Evolutionary conservation across 1,140 invertebrate species (phyloP), one percentile per base, ranked within the genome.

Genomic region (Drosophila asahinai): DNA sequence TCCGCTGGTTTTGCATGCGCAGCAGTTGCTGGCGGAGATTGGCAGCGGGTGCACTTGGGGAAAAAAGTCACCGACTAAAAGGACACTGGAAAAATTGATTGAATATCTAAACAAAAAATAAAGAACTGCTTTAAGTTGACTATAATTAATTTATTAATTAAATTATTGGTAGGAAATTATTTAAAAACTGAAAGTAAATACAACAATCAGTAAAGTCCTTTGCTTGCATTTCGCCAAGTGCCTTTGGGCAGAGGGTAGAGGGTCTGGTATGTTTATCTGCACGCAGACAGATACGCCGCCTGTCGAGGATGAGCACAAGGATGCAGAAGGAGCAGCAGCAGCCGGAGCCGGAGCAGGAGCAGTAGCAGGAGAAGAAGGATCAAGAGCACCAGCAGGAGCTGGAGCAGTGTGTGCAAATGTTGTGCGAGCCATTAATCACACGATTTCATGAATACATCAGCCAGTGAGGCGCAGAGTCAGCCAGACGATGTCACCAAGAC

Each of bases 371-470:
- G 67, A 22, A 62, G 61, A 57, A 77, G 73, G 27, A 58, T 59
- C 45, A 49, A 36, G 22, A 49, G 40, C 71, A 40, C 36, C 14
- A 54, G 43, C 43, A 72, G 83, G 36, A 54, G 47, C 52, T 45
- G 82, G 58, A 65, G 55, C 65, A 84, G 89, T 77, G 81, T 91
- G 82, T 91, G 90, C 80, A 91, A 91, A 91, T 91, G 90, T 91
- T 90, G 83, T 91, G 86, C 84, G 82, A 92, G 90, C 87, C 90
- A 91, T 91, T 91, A 91, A 91, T 91, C 90, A 91, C 90, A 91
- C 90, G 90, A 91, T 91, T 91, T 92, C 90, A 92, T 92, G 90
- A 91, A 91, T 91, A 92, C 90, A 91, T 91, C 90, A 91, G 83
- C 90, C 86, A 91, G 77, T 90, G 86, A 81, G 83, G 86, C 84